Evolutionary conservation across 1,140 invertebrate genomes (phyloP).

Genomic region (Solenopsis invicta): DNA sequence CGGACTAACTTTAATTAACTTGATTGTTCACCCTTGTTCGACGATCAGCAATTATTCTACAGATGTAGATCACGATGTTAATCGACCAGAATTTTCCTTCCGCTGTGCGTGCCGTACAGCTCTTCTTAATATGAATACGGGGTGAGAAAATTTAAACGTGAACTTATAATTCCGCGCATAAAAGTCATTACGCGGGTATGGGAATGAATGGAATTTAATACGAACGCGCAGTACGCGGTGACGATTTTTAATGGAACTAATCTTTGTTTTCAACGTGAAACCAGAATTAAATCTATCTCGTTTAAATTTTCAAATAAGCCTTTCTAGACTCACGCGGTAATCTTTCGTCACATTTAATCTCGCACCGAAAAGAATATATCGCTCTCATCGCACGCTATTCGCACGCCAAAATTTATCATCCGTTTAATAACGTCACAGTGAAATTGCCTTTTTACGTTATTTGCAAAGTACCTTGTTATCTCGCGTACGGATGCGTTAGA

Average conservation of each 20-base stretch:
- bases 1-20: slow-evolving; percentile 67
- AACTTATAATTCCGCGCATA: slow-evolving; percentile 23
- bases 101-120: neutral
- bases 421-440: slow-evolving; percentile 1
- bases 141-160: slow-evolving; percentile 24
- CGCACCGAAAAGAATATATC: neutral
- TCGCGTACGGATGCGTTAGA: neutral
- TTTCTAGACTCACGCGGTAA: neutral
- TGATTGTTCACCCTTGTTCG: slow-evolving; percentile 49
- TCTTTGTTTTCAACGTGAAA: slow-evolving; percentile 12
- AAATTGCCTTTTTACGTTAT: neutral
- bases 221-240: neutral
- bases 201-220: slow-evolving; percentile 45
- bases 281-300: slow-evolving; percentile 30
- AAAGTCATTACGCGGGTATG: slow-evolving; percentile 20
- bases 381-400: neutral
- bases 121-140: slow-evolving; percentile 30
- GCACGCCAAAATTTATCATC: neutral
- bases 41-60: slow-evolving; percentile 52
- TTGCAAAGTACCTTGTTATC: slow-evolving; percentile 29
- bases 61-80: slow-evolving; percentile 55
- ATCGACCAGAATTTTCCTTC: slow-evolving; percentile 57
- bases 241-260: slow-evolving; percentile 18
- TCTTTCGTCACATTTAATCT: slow-evolving; percentile 20
- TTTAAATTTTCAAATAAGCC: slow-evolving; percentile 3